Evolutionary conservation across 2,888 invertebrate genomes (phyloP).

Genomic region (Epirrhoe tristata): DNA sequence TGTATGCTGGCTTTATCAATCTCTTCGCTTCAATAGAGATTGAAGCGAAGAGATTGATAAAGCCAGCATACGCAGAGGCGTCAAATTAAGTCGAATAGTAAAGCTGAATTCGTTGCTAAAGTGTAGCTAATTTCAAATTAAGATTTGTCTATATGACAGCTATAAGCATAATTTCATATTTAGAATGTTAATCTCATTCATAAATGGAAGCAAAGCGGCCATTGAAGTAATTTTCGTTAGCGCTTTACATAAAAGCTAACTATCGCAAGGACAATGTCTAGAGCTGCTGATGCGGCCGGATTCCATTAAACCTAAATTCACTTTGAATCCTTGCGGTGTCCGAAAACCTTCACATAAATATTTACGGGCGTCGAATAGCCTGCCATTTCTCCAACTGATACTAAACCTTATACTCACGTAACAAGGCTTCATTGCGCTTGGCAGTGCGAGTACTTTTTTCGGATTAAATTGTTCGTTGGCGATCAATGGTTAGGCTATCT

Average conservation of each 20-base stretch:
- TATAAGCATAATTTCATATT: neutral
- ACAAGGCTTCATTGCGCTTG: conserved; percentile 51
- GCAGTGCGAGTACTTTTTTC: conserved; percentile 23
- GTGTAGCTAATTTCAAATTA: too few species aligned
- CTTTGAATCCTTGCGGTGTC: conserved; percentile 60
- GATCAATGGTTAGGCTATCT: conserved; percentile 26
- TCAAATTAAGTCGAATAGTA: too few species aligned
- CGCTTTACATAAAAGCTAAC: conserved; percentile 1
- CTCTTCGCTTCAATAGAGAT: too few species aligned
- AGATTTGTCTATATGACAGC: neutral
- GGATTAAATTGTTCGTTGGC: conserved; percentile 28
- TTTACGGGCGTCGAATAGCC: conserved; percentile 56
- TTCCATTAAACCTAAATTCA: conserved; percentile 65
- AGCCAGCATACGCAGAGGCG: too few species aligned
- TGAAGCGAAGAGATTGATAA: too few species aligned
- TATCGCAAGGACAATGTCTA: conserved; percentile 14
- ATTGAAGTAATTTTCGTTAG: conserved; percentile 1
- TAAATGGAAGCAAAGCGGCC: neutral
- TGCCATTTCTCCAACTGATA: conserved; percentile 55
- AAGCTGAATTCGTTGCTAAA: too few species aligned
- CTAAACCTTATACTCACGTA: conserved; percentile 55
- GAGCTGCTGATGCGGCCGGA: conserved; percentile 47
- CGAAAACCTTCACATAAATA: conserved; percentile 65
- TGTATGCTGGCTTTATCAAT: too few species aligned
- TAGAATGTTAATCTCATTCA: neutral